A percentile compares a stretch with the other conserved stretches of the same genome.
Conservation (phyloP, 2,888 invertebrate genomes). For the Apamea crenata region DNA sequence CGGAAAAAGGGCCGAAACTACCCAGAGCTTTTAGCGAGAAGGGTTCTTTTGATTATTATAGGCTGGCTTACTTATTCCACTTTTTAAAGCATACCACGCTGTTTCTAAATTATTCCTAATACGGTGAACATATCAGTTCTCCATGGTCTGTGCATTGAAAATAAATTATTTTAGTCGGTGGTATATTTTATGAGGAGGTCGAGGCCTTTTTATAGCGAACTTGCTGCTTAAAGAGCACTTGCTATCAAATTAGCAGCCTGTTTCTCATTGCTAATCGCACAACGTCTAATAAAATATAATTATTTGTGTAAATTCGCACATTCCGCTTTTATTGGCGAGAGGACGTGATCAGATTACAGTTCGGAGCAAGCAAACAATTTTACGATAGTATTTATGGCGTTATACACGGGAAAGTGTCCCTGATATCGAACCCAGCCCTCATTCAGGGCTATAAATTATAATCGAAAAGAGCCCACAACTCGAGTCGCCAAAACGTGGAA, state of each 20-base stretch:
- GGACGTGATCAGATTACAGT: constrained; percentile 83
- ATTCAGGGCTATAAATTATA: constrained; percentile 86
- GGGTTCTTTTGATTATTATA: constrained; percentile 75
- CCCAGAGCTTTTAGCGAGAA: constrained; percentile 77
- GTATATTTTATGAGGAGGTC: neutral
- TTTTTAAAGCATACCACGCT: constrained; percentile 66
- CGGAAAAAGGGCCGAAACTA: constrained; percentile 74
- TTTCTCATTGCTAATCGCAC: constrained; percentile 24
- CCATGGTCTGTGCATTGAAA: constrained; percentile 13
- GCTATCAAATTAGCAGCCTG: neutral
- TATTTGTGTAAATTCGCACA: constrained; percentile 65
- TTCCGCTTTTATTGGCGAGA: constrained; percentile 63
- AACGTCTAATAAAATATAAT: constrained; percentile 54
- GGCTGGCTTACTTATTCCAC: constrained; percentile 69
- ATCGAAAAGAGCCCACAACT: constrained; percentile 86
- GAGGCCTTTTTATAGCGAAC: neutral
- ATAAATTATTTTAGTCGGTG: constrained; percentile 14
- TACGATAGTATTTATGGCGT: constrained; percentile 86
- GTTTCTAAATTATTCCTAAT: constrained; percentile 58
- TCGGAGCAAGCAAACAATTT: constrained; percentile 83
- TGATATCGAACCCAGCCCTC: constrained; percentile 75
- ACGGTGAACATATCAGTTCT: constrained; percentile 32
- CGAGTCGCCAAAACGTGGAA: constrained; percentile 86
- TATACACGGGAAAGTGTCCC: constrained; percentile 72
- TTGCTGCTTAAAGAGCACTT: neutral